Conservation (phyloP, 2,888 invertebrate species). For the Drosophila recens region DNA sequence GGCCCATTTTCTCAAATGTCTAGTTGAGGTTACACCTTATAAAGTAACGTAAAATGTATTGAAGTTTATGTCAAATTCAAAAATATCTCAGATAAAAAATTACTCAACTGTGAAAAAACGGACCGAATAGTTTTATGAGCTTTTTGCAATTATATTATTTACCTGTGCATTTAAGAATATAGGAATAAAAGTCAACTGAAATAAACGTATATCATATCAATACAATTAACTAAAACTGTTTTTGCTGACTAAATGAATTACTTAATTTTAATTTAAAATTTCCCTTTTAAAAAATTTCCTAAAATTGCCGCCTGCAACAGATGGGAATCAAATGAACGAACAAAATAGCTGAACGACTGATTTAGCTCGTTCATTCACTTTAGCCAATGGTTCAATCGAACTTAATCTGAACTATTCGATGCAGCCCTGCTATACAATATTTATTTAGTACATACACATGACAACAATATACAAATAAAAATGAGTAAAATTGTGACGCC, state of each 20-base stretch:
- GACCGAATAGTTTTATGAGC: neutral
- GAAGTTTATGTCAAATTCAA: no score
- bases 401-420: neutral
- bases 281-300: no score
- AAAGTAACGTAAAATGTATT: no score
- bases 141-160: neutral
- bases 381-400: no score
- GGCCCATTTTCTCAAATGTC: no score
- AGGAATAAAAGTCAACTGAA: neutral
- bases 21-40: no score
- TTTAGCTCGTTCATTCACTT: no score
- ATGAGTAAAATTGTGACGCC: conserved; percentile 38
- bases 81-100: no score
- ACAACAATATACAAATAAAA: conserved; percentile 31
- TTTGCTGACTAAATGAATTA: neutral
- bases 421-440: neutral
- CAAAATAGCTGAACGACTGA: no score
- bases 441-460: conserved; percentile 32
- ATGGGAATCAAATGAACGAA: no score
- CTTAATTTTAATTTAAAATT: neutral
- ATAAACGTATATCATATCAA: neutral
- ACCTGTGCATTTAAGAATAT: neutral
- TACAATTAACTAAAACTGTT: neutral
- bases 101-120: no score
- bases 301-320: no score